These are phyloP conservation scores for Petroica traversi DNA, from an alignment of 2,113 vertebrate genomes.

Conservation along the genomic window DNA sequence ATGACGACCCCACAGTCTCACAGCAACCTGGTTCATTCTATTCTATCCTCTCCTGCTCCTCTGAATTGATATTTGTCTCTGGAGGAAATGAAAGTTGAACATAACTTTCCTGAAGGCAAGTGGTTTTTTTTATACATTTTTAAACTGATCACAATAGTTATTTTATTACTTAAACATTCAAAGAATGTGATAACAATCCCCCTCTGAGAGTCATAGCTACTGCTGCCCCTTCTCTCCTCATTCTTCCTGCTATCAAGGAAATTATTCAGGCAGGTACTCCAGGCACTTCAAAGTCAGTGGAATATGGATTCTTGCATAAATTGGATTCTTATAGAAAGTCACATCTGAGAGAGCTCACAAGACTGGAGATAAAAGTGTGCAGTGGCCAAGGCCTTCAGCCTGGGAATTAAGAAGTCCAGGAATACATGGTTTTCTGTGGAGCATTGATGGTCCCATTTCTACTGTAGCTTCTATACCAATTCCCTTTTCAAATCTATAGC, in stretches of 20 bases:
- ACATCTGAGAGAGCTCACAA: neutral
- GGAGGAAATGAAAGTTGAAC: conserved; percentile 35
- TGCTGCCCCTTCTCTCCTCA: neutral
- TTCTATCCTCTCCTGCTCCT: neutral
- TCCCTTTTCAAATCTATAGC: neutral
- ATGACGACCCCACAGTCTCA: neutral
- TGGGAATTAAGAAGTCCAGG: neutral
- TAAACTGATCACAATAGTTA: neutral
- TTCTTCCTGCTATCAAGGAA: neutral
- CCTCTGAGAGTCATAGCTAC: neutral
- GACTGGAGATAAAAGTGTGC: neutral
- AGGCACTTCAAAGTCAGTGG: neutral
- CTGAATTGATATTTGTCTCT: neutral
- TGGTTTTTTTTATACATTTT: conserved; percentile 1
- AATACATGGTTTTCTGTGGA: neutral
- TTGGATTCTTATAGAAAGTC: neutral
- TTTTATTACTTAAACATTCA: conserved; percentile 1
- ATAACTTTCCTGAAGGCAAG: conserved; percentile 31
- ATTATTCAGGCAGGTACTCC: neutral
- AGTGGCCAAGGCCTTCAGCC: neutral
- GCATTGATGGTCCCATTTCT: neutral
- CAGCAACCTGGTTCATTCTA: neutral
- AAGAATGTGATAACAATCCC: neutral
- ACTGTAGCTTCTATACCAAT: neutral
- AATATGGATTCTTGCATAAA: neutral